These are phyloP conservation scores for Acronicta leporina DNA, from an alignment of 2,888 invertebrate species.

Conservation along the genomic window DNA sequence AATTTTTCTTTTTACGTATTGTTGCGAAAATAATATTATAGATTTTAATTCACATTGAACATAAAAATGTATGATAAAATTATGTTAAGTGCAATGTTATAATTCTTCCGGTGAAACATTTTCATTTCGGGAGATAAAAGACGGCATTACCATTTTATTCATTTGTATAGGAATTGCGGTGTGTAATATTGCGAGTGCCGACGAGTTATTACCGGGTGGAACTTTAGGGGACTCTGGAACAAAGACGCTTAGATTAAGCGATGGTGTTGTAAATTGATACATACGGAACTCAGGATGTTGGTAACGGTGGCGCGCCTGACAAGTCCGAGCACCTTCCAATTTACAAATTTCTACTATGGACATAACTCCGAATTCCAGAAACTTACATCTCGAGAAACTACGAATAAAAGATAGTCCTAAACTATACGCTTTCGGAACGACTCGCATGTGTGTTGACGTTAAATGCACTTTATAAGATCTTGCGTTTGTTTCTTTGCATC, in stretches of 20 bases:
- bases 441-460: constrained; percentile 81
- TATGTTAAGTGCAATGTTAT: constrained; percentile 40
- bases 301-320: constrained; percentile 31
- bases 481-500: constrained; percentile 78
- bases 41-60: constrained; percentile 59
- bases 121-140: constrained; percentile 47
- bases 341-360: constrained; percentile 65
- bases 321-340: constrained; percentile 54
- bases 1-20: constrained; percentile 23
- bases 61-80: constrained; percentile 42
- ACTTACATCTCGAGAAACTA: constrained; percentile 61
- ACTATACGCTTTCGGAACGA: constrained; percentile 70
- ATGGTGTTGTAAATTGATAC: constrained; percentile 64
- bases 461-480: constrained; percentile 84
- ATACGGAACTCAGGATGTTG: constrained; percentile 51
- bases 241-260: constrained; percentile 71
- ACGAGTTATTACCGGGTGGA: constrained; percentile 69
- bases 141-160: constrained; percentile 45
- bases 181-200: constrained; percentile 65
- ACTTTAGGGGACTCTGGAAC: constrained; percentile 62
- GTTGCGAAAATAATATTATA: constrained; percentile 50
- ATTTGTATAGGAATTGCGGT: constrained; percentile 62
- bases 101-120: constrained; percentile 41
- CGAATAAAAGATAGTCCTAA: constrained; percentile 75
- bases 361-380: constrained; percentile 69